Evolutionary conservation across 1,140 invertebrate genomes (phyloP), one percentile per base, ranked within the genome.

Genomic region (Eciton burchellii): DNA sequence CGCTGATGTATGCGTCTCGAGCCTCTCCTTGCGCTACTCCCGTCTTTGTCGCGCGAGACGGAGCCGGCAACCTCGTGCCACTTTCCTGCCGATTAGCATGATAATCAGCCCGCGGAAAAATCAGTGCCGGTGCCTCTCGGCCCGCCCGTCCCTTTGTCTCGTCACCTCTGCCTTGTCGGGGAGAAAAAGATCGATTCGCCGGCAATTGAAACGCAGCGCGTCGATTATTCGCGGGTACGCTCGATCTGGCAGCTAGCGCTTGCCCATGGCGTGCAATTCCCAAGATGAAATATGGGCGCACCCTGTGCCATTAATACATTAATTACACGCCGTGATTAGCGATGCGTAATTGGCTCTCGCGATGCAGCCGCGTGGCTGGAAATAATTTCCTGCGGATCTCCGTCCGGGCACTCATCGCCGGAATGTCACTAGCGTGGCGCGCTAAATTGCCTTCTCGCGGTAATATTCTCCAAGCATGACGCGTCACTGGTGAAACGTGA

Each of bases 51-150:
- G 60, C 45, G 56, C 71, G 62, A 74, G 56, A 66, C 43, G n/a
- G 9, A 29, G 43, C 59, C 29, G 11, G 57, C 56, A 82, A 71
- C 84, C 84, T 84, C 82, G 87, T 84, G 45, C 77, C 76, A 86
- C 71, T 86, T 85, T 85, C 56, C 26, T 47, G 71, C 52, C 70
- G 87, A 88, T 88, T 87, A 87, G 52, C 77, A 81, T 84, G 82
- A 86, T 89, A 89, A 89, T 89, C 84, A 84, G 59, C 41, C 77
- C 19, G 62, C 70, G 35, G 24, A 24, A 84, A 71, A 85, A 56
- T 68, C 14, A 72, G 12, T 1, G 14, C 66, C 21, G 41, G 11
- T 3, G 12, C 14, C 59, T 56, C 47, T 47, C 26, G 35, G 35
- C 35, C 6, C 6, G 35, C 19, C 12, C 4, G 16, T 35, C 35